Evolutionary conservation across 2,888 invertebrate species (phyloP), one percentile per base, ranked within the genome.

Genomic region (Capitulum mitella): DNA sequence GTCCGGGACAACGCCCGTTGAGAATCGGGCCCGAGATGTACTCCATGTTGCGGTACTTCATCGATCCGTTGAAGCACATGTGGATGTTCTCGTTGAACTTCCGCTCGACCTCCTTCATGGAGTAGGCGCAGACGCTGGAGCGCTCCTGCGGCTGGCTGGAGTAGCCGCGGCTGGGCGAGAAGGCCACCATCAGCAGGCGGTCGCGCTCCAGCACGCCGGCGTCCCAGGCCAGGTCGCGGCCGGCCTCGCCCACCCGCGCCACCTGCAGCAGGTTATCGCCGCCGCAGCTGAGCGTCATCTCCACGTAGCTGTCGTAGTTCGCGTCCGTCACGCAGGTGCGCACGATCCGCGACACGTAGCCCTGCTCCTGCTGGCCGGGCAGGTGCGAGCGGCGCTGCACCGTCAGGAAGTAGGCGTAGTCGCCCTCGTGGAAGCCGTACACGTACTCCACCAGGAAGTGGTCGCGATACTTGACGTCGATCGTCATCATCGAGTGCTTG

Each of bases 71-170:
- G 85, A 97, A 97, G 87, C 98, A 98, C 91, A 95, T 93, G 85
- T 97, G 95, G 83, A 98, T 96, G 87, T 97, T 98, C 86, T 96
- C 94, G 85, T 94, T 94, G 86, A 98, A 98, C 86, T 93, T 93
- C 82, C 92, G 91, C 85, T 96, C 94, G 83, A 97, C 94, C 82
- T 94, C 93, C 84, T 92, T 91, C 81, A 98, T 88, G 80, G 96
- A 93, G 87, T 93, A 98, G 76, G 97, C 90, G 87, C 98, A 98
- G 83, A 98, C 88, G 0, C 96, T 98, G 3, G 97, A 96, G 82
- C 92, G 91, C 40, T 90, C 86, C 84, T 91, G 89, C 0, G 94
- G 92, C 83, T 94, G 93, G 87, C 93, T 92, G 79, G 92, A 90
- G 83, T 96, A 94, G 82, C 93, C 93, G 85, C 91, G 91, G 40